These are phyloP conservation scores for Macaria liturata DNA, from an alignment of 2,888 invertebrate genomes.

Conservation along the genomic window DNA sequence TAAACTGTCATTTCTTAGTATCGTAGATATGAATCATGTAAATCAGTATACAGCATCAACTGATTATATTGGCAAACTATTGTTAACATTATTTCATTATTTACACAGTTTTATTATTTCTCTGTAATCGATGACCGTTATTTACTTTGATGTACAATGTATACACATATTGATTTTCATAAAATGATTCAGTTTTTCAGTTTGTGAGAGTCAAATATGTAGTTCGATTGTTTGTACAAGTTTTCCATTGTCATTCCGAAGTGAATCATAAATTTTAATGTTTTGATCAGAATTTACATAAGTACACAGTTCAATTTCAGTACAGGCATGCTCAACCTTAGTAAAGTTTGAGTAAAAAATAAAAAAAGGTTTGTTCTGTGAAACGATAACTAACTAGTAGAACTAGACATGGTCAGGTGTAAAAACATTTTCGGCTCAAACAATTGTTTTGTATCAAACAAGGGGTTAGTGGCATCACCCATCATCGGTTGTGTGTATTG, in stretches of 20 bases:
- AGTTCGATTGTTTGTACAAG: background rate
- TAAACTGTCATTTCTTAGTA: background rate
- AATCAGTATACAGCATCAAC: background rate
- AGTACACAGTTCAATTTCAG: too few species aligned
- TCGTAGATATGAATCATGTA: background rate
- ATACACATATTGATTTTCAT: slow-evolving; percentile 5
- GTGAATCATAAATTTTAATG: too few species aligned
- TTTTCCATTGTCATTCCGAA: background rate
- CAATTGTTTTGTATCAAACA: too few species aligned
- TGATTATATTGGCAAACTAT: background rate
- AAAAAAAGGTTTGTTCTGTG: too few species aligned
- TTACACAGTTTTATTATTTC: slow-evolving; percentile 5
- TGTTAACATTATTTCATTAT: background rate
- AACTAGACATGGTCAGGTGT: too few species aligned
- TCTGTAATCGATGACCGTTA: slow-evolving; percentile 30
- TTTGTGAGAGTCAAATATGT: background rate
- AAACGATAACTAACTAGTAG: too few species aligned
- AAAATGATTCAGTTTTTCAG: background rate
- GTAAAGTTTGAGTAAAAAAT: too few species aligned
- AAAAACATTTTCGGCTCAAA: too few species aligned
- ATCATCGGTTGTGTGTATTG: too few species aligned
- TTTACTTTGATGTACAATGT: slow-evolving; percentile 19
- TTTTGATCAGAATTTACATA: too few species aligned
- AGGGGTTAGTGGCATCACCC: too few species aligned
- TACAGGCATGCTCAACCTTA: too few species aligned